phyloP scores from a whole-genome alignment of 2,888 invertebrate genomes.

The Lucinisca nassula region DNA sequence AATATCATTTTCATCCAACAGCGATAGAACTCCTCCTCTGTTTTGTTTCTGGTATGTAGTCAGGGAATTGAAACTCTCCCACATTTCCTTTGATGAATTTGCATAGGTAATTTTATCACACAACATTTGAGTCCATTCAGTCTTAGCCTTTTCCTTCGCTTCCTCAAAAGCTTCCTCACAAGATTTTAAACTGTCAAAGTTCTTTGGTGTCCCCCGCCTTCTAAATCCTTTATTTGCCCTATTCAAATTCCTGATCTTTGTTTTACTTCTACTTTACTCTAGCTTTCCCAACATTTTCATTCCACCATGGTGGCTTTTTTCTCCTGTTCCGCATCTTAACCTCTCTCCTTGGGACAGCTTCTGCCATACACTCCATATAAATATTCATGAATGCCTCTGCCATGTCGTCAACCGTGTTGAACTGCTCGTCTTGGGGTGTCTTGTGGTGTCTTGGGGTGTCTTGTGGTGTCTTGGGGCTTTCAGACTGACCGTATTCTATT shows the following conservation, averaged over 20 bases:
- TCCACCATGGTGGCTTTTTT: conserved; percentile 31
- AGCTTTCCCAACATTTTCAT: neutral
- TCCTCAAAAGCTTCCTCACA: conserved; percentile 6
- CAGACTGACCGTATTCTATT: too few relatives aligned
- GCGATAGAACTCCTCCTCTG: conserved; percentile 11
- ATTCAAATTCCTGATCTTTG: neutral
- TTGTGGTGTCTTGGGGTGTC: too few relatives aligned
- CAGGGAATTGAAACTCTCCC: conserved; percentile 22
- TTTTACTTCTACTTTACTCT: too few relatives aligned
- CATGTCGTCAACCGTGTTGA: conserved; percentile 14
- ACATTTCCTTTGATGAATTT: conserved; percentile 6
- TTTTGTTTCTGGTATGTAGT: conserved; percentile 13
- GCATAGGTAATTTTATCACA: conserved; percentile 19
- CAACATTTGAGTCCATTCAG: conserved; percentile 13
- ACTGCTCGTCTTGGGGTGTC: too few relatives aligned
- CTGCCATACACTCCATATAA: conserved; percentile 22
- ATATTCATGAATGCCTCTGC: conserved; percentile 13
- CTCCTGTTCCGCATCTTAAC: neutral
- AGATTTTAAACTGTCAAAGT: neutral
- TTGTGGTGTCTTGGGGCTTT: too few relatives aligned
- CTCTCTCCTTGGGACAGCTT: conserved; percentile 11
- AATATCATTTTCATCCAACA: neutral
- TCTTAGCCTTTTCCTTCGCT: conserved; percentile 4
- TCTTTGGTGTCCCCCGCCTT: conserved; percentile 4
- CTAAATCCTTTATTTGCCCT: conserved; percentile 19